Evolutionary conservation across 2,797 vertebrate species (phyloP).

Genomic region (Sphenodon punctatus): DNA sequence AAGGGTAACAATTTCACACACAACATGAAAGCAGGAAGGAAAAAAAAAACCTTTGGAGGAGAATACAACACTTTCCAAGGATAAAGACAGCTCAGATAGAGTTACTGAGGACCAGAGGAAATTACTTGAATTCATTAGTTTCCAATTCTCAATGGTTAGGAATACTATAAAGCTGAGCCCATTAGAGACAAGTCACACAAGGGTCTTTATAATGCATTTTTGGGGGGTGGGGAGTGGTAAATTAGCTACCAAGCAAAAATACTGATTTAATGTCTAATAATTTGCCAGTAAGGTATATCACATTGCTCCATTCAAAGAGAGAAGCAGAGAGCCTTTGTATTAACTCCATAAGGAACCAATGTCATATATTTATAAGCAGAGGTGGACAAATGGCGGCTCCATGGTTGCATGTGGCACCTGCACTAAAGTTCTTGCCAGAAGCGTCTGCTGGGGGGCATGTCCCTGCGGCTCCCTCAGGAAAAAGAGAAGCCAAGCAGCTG

Average conservation of each 20-base stretch:
- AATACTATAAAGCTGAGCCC: constrained; percentile 39
- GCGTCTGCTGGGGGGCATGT: too few species aligned
- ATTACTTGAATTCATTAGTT: constrained; percentile 64
- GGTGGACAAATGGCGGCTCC: too few species aligned
- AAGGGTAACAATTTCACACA: constrained; percentile 19
- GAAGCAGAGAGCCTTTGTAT: not conserved
- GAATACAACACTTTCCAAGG: constrained; percentile 36
- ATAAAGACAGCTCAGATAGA: constrained; percentile 61
- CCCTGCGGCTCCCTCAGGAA: too few species aligned
- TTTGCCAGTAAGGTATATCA: not conserved
- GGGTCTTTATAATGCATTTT: not conserved
- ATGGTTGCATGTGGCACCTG: too few species aligned
- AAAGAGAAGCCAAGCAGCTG: too few species aligned
- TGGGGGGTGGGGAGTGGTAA: too few species aligned
- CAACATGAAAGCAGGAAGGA: too few species aligned
- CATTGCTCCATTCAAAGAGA: constrained; percentile 36
- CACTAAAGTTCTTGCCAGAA: too few species aligned
- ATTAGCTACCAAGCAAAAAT: constrained; percentile 5
- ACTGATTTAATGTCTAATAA: constrained; percentile 22
- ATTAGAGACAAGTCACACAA: constrained; percentile 23
- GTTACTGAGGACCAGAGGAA: constrained; percentile 71
- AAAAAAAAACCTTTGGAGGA: constrained; percentile 48
- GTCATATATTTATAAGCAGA: too few species aligned
- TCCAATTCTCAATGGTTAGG: constrained; percentile 69
- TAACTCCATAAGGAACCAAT: constrained; percentile 22